A percentile compares a stretch with the other conserved stretches of the same genome.
phyloP scores from a whole-genome alignment of 2,113 vertebrate species.

The Carettochelys insculpta region DNA sequence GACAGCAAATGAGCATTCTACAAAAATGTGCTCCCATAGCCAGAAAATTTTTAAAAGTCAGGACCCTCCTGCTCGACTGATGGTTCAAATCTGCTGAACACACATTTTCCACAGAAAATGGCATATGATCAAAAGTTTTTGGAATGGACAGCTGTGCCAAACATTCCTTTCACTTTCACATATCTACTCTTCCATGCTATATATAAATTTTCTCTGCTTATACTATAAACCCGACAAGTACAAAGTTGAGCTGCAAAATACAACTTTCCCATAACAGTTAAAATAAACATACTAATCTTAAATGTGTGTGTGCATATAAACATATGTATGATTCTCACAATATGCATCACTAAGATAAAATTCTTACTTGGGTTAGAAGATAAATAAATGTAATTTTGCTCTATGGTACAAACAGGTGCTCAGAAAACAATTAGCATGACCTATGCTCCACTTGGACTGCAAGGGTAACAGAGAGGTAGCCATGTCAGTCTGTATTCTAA shows the following conservation, averaged over 20 bases:
- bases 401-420: background rate
- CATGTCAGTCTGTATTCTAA: no score
- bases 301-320: background rate
- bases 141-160: background rate
- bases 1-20: background rate
- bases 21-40: background rate
- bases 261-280: background rate
- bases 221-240: background rate
- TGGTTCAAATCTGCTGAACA: background rate
- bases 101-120: background rate
- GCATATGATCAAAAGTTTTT: background rate
- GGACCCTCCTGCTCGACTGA: background rate
- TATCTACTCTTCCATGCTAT: background rate
- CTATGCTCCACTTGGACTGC: no score
- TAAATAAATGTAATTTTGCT: background rate
- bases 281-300: background rate
- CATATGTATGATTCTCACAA: background rate
- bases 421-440: background rate
- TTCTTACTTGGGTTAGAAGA: background rate
- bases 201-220: conserved; percentile 1
- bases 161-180: background rate
- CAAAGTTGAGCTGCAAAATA: background rate
- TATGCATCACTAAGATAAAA: background rate
- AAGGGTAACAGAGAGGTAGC: no score
- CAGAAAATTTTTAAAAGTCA: background rate